These are phyloP conservation scores for Melanaphis sacchari DNA, from an alignment of 1,140 invertebrate species.

Conservation along the genomic window DNA sequence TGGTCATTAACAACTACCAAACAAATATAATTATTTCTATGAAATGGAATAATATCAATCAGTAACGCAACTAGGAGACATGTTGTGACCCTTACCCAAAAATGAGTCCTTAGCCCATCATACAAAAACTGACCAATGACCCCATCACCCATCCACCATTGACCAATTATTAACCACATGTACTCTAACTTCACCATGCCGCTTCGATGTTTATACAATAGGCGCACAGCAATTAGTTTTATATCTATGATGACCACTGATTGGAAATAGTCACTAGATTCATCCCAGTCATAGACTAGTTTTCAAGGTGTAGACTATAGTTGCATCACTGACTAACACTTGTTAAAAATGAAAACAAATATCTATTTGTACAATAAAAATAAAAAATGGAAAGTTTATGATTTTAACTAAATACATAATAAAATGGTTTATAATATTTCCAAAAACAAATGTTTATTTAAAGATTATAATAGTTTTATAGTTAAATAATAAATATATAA, in stretches of 20 bases:
- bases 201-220: too few relatives aligned
- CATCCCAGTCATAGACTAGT: too few relatives aligned
- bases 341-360: not conserved
- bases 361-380: not conserved
- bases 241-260: too few relatives aligned
- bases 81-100: too few relatives aligned
- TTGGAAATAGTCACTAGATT: too few relatives aligned
- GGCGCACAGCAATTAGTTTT: too few relatives aligned
- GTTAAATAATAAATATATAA: not conserved
- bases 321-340: not conserved
- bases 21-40: not conserved
- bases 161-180: too few relatives aligned
- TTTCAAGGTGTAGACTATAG: not conserved
- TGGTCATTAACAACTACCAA: not conserved
- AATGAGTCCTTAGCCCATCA: too few relatives aligned
- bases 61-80: not conserved
- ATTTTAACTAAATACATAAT: not conserved
- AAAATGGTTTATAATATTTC: not conserved
- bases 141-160: too few relatives aligned
- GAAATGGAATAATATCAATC: not conserved
- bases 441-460: not conserved
- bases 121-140: too few relatives aligned
- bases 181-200: too few relatives aligned
- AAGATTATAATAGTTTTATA: not conserved
- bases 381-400: not conserved